These are phyloP conservation scores for Burhinus oedicnemus DNA, from an alignment of 2,113 vertebrate genomes.

Conservation along the genomic window DNA sequence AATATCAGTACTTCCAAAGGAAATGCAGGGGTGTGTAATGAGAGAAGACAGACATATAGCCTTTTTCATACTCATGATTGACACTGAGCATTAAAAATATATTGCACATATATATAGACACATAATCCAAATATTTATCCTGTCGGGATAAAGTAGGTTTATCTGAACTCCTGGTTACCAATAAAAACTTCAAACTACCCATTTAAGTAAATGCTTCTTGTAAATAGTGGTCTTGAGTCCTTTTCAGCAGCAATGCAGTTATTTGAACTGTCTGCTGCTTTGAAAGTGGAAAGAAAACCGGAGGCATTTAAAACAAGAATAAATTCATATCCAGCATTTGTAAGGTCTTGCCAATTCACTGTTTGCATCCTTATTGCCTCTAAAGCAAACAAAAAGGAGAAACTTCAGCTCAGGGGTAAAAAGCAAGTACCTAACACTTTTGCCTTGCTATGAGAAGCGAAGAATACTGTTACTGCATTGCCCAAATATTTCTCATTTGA, in stretches of 20 bases:
- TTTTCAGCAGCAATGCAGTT: background rate
- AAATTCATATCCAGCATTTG: background rate
- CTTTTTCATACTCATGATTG: background rate
- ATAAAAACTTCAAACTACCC: background rate
- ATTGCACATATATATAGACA: background rate
- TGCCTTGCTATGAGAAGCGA: background rate
- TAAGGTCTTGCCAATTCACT: background rate
- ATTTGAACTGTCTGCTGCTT: background rate
- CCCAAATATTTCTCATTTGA: background rate
- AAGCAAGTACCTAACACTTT: background rate
- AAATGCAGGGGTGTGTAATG: background rate
- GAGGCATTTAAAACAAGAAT: background rate
- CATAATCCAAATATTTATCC: background rate
- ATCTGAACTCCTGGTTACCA: background rate
- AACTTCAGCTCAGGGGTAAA: background rate
- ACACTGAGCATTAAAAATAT: background rate
- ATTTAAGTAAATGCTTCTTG: background rate
- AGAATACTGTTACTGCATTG: background rate
- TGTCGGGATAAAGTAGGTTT: background rate
- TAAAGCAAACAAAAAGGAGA: background rate
- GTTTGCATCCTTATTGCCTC: background rate
- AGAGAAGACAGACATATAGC: accelerated
- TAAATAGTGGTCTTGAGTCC: background rate
- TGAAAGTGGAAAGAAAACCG: background rate
- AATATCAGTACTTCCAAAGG: background rate